Evolutionary conservation across 64 coral and sea anemone genomes (phyloP), one percentile per base, ranked within the genome.

Genomic region (Dendrophyllia cribrosa): DNA sequence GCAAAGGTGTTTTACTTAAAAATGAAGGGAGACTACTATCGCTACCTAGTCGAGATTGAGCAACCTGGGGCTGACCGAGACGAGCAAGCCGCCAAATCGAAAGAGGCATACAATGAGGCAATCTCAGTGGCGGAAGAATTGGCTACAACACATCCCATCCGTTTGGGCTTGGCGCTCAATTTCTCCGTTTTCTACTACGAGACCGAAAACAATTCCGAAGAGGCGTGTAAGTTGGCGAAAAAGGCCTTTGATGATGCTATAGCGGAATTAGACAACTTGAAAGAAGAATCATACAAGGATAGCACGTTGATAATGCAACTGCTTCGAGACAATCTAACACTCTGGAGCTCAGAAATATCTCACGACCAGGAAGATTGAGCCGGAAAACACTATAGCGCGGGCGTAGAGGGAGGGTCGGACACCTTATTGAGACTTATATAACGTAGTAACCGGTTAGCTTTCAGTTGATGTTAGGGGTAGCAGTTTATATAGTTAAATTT

Each of bases 21-120:
- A 74, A 96, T 96, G 91, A 84, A 93, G 23, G 95, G 91, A 1
- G 95, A 96, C 53, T 96, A 96, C 66, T 90, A 79, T 82, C 87
- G 95, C 15, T 96, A 96, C 51, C 65, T 96, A 25, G 95, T 93
- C 5, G 95, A 96, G 45, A 92, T 96, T 73, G 43, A 50, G 26
- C 9, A 12, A 45, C 62, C 60, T 51, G 53, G 52, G 20, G 56
- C n/a, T 8, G 95, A 87, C 9, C 63, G 71, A 16, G 47, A 86
- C 15, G 17, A 79, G 14, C 19, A 66, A 15, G 23, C 9, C 4
- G 43, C 72, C 9, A 65, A 84, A n/a, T 84, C 80, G 9, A 66
- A 15, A 10, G 9, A 50, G 14, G 80, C 80, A 49, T 84, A 84
- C 19, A 9, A 51, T 19, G 17, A 66, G 64, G 80, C 71, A 5